phyloP scores from a whole-genome alignment of 2,113 vertebrate genomes.

The Corythoichthys intestinalis region DNA sequence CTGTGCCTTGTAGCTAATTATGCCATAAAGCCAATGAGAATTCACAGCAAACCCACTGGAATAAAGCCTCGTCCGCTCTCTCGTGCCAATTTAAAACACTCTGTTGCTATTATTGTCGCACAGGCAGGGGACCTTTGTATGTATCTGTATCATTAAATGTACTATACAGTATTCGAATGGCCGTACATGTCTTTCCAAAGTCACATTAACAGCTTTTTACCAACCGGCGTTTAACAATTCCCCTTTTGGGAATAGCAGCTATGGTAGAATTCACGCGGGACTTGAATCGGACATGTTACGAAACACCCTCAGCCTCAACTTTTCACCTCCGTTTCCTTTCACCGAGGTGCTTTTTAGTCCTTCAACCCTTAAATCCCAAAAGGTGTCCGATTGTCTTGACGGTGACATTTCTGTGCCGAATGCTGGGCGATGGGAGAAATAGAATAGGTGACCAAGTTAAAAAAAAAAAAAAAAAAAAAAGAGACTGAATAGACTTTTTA shows the following conservation, averaged over 20 bases:
- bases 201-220: slow-evolving; percentile 62
- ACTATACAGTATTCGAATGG: neutral
- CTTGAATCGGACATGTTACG: slow-evolving; percentile 27
- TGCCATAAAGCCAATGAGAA: slow-evolving; percentile 36
- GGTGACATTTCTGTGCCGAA: slow-evolving; percentile 12
- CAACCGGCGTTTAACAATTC: slow-evolving; percentile 37
- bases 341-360: neutral
- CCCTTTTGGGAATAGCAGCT: slow-evolving; percentile 44
- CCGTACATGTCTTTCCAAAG: slow-evolving; percentile 26
- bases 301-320: slow-evolving; percentile 29
- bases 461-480: neutral
- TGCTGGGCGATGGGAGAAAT: neutral
- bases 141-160: neutral
- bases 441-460: neutral
- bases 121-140: neutral
- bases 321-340: slow-evolving; percentile 2
- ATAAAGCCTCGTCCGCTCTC: slow-evolving; percentile 27
- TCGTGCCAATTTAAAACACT: slow-evolving; percentile 45
- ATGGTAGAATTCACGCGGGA: slow-evolving; percentile 45
- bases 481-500: neutral
- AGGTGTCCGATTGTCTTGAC: slow-evolving; percentile 3
- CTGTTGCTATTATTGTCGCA: slow-evolving; percentile 32
- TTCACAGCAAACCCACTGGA: slow-evolving; percentile 24
- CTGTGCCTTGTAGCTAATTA: slow-evolving; percentile 27
- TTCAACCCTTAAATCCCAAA: slow-evolving; percentile 15